These are phyloP conservation scores for Enteromius anoplus DNA, from an alignment of 2,797 vertebrate genomes.

Conservation along the genomic window DNA sequence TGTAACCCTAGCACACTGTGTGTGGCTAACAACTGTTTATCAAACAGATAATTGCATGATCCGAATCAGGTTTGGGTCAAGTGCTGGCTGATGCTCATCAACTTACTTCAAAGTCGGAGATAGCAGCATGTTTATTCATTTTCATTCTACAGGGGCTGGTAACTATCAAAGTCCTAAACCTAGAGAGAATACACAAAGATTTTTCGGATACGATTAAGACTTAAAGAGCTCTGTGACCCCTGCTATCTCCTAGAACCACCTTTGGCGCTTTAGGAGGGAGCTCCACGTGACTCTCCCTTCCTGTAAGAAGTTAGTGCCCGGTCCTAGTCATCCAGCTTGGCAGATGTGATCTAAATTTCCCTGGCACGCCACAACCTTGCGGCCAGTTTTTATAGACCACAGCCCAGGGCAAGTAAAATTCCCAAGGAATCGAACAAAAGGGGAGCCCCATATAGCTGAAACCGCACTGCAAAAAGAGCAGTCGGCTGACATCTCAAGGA, in stretches of 20 bases:
- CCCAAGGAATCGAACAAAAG: slow-evolving; percentile 30
- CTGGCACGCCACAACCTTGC: neutral
- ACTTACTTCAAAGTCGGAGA: slow-evolving; percentile 54
- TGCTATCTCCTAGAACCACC: slow-evolving; percentile 26
- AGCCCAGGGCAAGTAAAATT: slow-evolving; percentile 31
- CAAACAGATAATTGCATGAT: slow-evolving; percentile 48
- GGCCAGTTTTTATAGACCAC: slow-evolving; percentile 33
- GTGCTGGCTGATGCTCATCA: slow-evolving; percentile 53
- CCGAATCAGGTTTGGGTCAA: slow-evolving; percentile 54
- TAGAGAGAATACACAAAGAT: slow-evolving; percentile 28
- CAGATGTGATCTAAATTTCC: slow-evolving; percentile 6
- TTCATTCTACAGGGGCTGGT: slow-evolving; percentile 46
- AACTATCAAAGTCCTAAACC: slow-evolving; percentile 45
- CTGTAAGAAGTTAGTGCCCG: neutral
- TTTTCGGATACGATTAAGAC: slow-evolving; percentile 21
- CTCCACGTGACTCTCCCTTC: slow-evolving; percentile 6
- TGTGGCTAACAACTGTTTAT: slow-evolving; percentile 61
- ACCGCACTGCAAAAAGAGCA: slow-evolving; percentile 37
- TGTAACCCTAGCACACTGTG: slow-evolving; percentile 26
- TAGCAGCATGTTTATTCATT: slow-evolving; percentile 57
- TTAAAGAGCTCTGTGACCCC: slow-evolving; percentile 39
- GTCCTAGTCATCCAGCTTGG: slow-evolving; percentile 5
- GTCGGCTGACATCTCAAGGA: slow-evolving; percentile 47
- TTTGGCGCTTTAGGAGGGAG: slow-evolving; percentile 42
- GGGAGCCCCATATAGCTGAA: slow-evolving; percentile 37